A percentile compares a stretch with the other conserved stretches of the same genome.
Evolutionary conservation across 2,113 vertebrate genomes (phyloP).

Genomic region (Capra hircus): DNA sequence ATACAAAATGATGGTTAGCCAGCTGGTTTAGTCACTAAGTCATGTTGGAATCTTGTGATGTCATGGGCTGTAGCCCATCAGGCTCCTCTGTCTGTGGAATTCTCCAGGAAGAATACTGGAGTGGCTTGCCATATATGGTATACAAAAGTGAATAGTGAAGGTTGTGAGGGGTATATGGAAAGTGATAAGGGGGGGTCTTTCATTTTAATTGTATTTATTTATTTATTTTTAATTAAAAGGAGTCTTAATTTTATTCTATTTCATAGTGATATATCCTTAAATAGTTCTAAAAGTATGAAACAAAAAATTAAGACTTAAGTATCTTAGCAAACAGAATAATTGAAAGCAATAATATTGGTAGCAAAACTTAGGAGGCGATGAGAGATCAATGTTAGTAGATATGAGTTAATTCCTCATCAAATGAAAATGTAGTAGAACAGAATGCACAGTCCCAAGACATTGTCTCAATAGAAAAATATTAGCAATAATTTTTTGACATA

Average conservation of each 20-base stretch:
- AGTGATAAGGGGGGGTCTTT: background rate
- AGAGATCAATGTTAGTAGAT: background rate
- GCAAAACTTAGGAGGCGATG: background rate
- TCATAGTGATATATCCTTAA: background rate
- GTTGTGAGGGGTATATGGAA: background rate
- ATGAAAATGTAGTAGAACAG: background rate
- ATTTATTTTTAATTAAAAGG: background rate
- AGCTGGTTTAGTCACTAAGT: background rate
- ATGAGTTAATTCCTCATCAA: background rate
- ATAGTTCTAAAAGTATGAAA: background rate
- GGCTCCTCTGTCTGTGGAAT: background rate
- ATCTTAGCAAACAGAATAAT: background rate
- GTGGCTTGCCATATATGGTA: background rate
- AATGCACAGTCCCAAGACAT: background rate
- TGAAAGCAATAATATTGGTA: background rate
- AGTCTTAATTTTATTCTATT: background rate
- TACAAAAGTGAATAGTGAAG: background rate
- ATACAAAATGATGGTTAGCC: background rate
- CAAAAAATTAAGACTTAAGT: background rate
- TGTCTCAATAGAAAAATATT: background rate
- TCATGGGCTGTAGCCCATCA: background rate
- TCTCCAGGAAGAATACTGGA: background rate
- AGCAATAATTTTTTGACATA: background rate
- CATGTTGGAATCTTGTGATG: background rate
- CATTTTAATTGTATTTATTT: background rate